These are phyloP conservation scores for Listronotus bonariensis DNA, from an alignment of 1,140 invertebrate genomes.

Conservation along the genomic window DNA sequence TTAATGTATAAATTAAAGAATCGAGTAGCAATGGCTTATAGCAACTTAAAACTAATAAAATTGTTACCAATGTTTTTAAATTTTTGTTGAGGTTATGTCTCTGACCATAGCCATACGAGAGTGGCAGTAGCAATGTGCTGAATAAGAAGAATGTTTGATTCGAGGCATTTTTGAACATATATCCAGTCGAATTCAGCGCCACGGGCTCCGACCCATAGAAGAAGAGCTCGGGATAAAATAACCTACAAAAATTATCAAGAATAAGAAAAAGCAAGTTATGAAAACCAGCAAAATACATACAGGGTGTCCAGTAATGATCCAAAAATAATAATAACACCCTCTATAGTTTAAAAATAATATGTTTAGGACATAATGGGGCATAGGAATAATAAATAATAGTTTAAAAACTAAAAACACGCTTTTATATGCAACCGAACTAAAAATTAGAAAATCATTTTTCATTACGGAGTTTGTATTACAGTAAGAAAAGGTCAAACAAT, in stretches of 20 bases:
- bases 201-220: constrained; percentile 92
- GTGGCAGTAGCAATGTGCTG: constrained; percentile 88
- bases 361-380: too few relatives aligned
- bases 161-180: constrained; percentile 93
- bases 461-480: too few relatives aligned
- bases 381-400: too few relatives aligned
- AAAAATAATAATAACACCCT: too few relatives aligned
- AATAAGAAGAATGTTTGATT: constrained; percentile 91
- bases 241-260: constrained; percentile 61
- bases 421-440: too few relatives aligned
- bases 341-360: too few relatives aligned
- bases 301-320: too few relatives aligned
- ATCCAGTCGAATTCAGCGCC: constrained; percentile 95
- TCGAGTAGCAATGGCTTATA: constrained; percentile 85
- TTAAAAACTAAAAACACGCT: too few relatives aligned
- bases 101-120: constrained; percentile 90
- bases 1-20: constrained; percentile 63
- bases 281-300: too few relatives aligned
- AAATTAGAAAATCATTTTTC: too few relatives aligned
- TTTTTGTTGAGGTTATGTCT: constrained; percentile 78
- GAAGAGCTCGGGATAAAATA: constrained; percentile 81
- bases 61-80: constrained; percentile 72
- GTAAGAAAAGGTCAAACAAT: too few relatives aligned
- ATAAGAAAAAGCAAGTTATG: too few relatives aligned
- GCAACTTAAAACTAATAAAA: constrained; percentile 73